Evolutionary conservation across 37 sponge, comb jelly and placozoan genomes (phyloP).

Genomic region (Chondrilla cf. caribensis): DNA sequence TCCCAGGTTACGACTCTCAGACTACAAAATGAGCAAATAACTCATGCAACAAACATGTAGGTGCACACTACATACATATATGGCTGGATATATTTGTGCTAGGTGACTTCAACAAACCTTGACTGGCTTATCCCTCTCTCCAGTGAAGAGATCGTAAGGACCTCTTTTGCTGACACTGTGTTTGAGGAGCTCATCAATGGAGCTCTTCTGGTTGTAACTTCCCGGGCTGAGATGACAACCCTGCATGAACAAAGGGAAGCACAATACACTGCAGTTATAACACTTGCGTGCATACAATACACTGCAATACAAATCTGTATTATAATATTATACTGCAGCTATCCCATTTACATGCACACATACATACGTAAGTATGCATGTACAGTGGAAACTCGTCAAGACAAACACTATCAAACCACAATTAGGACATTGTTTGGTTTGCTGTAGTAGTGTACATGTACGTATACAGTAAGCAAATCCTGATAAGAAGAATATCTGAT

Average conservation of each 20-base stretch:
- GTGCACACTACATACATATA: too few species aligned
- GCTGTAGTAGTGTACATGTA: too few species aligned
- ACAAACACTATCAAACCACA: too few species aligned
- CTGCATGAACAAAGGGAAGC: background rate
- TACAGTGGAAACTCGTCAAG: background rate
- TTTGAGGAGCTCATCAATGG: conserved; percentile 65
- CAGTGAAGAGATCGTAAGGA: conserved; percentile 93
- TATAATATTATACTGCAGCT: background rate
- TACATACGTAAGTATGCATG: background rate
- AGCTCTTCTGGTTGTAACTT: conserved; percentile 60
- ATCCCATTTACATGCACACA: too few species aligned
- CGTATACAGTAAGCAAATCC: too few species aligned
- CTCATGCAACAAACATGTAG: too few species aligned
- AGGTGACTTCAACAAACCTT: conserved; percentile 16
- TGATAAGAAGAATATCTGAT: too few species aligned
- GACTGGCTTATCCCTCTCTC: conserved; percentile 56
- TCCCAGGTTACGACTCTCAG: conserved; percentile 58
- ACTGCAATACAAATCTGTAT: background rate
- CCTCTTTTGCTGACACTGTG: conserved; percentile 83
- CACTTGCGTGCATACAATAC: background rate
- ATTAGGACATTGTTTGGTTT: too few species aligned
- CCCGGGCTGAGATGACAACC: conserved; percentile 88
- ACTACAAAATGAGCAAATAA: too few species aligned
- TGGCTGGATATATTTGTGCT: too few species aligned
- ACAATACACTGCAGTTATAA: background rate